Percentiles rank a stretch among this genome's conserved stretches.
Conservation (phyloP, 2,113 vertebrate species). For the Donacobius atricapilla region DNA sequence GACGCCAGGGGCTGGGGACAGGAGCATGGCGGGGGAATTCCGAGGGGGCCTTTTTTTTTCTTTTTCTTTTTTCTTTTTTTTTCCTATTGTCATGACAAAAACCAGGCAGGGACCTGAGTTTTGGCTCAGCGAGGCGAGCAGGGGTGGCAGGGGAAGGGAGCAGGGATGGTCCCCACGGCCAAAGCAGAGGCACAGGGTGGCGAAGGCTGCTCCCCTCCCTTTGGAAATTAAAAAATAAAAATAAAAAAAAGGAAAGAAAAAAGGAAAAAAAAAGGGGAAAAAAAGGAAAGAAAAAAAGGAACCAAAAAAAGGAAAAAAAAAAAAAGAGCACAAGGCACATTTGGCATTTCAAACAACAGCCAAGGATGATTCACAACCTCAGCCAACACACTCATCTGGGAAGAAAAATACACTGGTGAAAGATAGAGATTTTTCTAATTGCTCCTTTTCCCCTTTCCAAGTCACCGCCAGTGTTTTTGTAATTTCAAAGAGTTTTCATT, state of each 20-base stretch:
- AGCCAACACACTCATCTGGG: not conserved
- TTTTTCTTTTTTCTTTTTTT: not conserved
- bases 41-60: fast-evolving
- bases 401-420: not conserved
- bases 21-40: fast-evolving
- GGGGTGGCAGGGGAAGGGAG: fast-evolving
- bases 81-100: fast-evolving
- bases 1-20: not conserved
- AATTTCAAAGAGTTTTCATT: no score
- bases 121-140: not conserved
- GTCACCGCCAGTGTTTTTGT: no score
- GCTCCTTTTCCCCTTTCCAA: not conserved
- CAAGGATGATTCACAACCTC: slow-evolving; percentile 23
- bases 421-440: not conserved
- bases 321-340: not conserved
- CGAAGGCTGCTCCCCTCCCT: not conserved
- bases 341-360: not conserved
- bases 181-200: not conserved
- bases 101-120: fast-evolving
- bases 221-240: not conserved
- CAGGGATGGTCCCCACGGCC: not conserved
- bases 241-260: not conserved
- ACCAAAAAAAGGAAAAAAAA: not conserved
- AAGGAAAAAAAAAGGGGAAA: not conserved
- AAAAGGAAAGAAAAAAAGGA: not conserved